These are phyloP conservation scores for Cephus rjabovi DNA, from an alignment of 2,888 invertebrate species.

Conservation along the genomic window DNA sequence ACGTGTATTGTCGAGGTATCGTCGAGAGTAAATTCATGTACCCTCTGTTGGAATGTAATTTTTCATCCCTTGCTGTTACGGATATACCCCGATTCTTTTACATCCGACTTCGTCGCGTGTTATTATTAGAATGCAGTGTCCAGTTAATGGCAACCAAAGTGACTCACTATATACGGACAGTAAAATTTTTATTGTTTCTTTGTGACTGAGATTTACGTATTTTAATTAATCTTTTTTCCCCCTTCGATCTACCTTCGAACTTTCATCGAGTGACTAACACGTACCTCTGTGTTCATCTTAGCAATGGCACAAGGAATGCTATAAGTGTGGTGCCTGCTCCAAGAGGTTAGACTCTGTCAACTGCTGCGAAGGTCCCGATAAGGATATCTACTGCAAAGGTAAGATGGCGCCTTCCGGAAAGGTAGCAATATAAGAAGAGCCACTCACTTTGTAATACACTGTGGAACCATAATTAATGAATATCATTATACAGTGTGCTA, in stretches of 20 bases:
- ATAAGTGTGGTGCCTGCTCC: constrained; percentile 89
- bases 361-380: constrained; percentile 94
- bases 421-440: constrained; percentile 13
- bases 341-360: constrained; percentile 91
- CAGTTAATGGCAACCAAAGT: neutral
- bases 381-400: constrained; percentile 98
- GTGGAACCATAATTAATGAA: constrained; percentile 45
- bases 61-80: neutral
- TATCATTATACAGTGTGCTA: constrained; percentile 83
- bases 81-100: neutral
- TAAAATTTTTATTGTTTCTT: neutral
- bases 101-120: neutral
- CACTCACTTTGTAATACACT: neutral
- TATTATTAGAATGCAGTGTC: neutral
- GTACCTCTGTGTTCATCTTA: constrained; percentile 69
- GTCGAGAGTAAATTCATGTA: constrained; percentile 15
- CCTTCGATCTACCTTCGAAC: constrained; percentile 19
- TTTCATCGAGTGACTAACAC: constrained; percentile 52
- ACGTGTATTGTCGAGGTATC: constrained; percentile 92
- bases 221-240: constrained; percentile 20
- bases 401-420: constrained; percentile 47
- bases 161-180: neutral
- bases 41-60: neutral
- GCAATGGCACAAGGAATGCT: constrained; percentile 94
- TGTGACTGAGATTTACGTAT: constrained; percentile 28